Evolutionary conservation across 2,797 vertebrate species (phyloP).

Genomic region (Myotis vivesi): DNA sequence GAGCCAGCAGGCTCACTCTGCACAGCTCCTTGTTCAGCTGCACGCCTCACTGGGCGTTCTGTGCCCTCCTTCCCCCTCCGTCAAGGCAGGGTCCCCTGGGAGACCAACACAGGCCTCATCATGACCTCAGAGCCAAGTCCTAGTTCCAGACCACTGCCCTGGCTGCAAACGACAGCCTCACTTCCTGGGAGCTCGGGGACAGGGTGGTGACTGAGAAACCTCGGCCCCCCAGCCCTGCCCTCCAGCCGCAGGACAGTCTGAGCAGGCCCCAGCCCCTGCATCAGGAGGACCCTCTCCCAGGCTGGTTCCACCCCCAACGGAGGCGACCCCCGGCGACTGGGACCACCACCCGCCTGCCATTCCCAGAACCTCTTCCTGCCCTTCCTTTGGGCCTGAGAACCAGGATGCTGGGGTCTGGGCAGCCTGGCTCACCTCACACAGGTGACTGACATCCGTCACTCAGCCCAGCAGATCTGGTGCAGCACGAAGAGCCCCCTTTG

Average conservation of each 20-base stretch:
- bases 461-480: background rate
- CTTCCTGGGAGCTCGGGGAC: background rate
- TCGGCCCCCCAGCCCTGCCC: background rate
- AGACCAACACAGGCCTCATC: background rate
- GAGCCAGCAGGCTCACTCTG: accelerated
- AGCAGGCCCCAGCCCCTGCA: background rate
- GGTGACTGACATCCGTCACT: background rate
- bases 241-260: background rate
- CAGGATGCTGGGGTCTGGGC: background rate
- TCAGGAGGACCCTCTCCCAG: no score
- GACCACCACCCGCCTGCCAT: background rate
- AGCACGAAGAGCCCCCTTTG: background rate
- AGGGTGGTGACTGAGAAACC: background rate
- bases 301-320: background rate
- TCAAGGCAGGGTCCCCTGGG: background rate
- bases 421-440: background rate
- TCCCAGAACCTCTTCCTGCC: background rate
- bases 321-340: no score
- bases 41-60: background rate
- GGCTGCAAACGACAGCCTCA: conserved; percentile 49
- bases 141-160: background rate
- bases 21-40: background rate
- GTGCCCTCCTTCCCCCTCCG: accelerated
- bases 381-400: background rate
- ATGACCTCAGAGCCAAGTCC: background rate